Base-by-base conservation (phyloP, 1,140 invertebrate species). In the Augochlora pura region DNA sequence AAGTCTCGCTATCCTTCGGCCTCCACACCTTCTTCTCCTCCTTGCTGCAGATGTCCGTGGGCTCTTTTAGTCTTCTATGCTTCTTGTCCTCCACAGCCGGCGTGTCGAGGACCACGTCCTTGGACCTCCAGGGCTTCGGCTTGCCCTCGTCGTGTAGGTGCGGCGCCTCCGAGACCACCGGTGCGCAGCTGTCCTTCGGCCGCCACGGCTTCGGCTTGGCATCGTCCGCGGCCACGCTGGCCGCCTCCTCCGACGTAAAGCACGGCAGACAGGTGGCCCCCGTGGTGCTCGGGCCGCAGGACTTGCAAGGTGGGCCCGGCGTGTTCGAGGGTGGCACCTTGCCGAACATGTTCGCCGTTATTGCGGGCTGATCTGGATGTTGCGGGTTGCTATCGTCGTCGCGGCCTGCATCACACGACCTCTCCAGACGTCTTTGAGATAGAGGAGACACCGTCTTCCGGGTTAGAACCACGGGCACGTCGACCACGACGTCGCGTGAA, bases 261-360 rank as follows among this genome's bases (percentile, higher is more conserved):
- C 89, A 88, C 21, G 89, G 88, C 25, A 90, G 62, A 67, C 90
- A 91, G 23, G 89, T 42, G 21, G 84, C 69, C 10, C 77, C 69
- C 6, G 80, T 42, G 21, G 71, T 75, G n/a, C 62, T 81, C 25
- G 54, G 49, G 3, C n/a, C 65, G 63, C 75, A 80, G 32, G 70
- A 21, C 52, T 72, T 81, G 39, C 69, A 69, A 3, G 86, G 87
- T 38, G 90, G 88, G 25, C 88, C 90, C 10, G 90, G 87, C 14
- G 82, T 85, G 66, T 89, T 91, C 64, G 87, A 84, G 38, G 89
- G 82, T 38, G 91, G 89, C 76, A 91, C 88, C 80, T 93, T 93
- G 65, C 91, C 91, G 73, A 93, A 92, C 92, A 93, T 93, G 70
- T 85, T 90, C 78, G 66, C 72, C 59, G 78, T 82, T 86, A 86